Base-by-base conservation (phyloP, 1,140 invertebrate genomes). In the Pseudomyrmex pallidus region DNA sequence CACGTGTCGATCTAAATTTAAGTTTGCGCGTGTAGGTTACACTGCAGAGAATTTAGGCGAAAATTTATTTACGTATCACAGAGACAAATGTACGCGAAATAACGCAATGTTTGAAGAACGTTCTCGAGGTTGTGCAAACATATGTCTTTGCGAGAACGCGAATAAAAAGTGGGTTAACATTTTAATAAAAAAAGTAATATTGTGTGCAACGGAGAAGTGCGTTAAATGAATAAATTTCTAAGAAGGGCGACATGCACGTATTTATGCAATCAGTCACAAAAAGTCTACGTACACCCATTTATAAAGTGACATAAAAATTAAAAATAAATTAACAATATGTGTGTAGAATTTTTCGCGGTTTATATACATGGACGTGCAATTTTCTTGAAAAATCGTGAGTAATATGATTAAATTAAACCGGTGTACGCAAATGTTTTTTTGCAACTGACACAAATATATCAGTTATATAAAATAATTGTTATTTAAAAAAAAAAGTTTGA, bases 1-100 rank as follows among this genome's bases (percentile, higher is more conserved):
- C 66, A 72, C 22, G 54, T 78, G 20, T 59, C 25, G 44, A 17
- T 72, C 64, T 80, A 80, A 80, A 80, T 80, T 72, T 80, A 48
- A 66, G 44, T 80, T 35, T 35, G 35, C 35, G 35, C 13, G 20
- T 20, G 76, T 72, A 25, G 66, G 15, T 10, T 72, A 48, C 20
- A 67, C 10, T 61, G 54, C 44, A 70, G 54, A 17, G 20, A n/a
- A 78, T 72, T 72, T 8, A 15, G 46, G 2, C 44, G 48, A 56
- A 70, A 50, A 80, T 35, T 80, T 80, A 80, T 80, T 80, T 61
- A 50, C 52, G 50, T 25, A 25, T 25, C 2, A 59, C 66, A 48
- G 20, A 9, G 48, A n/a, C 54, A 17, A 59, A 56, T 59, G 54
- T 50, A 12, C 20, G 35, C 7, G 35, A 35, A 80, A 61, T 57